Evolutionary conservation across 2,797 vertebrate genomes (phyloP).

Genomic region (Pristis pectinata): DNA sequence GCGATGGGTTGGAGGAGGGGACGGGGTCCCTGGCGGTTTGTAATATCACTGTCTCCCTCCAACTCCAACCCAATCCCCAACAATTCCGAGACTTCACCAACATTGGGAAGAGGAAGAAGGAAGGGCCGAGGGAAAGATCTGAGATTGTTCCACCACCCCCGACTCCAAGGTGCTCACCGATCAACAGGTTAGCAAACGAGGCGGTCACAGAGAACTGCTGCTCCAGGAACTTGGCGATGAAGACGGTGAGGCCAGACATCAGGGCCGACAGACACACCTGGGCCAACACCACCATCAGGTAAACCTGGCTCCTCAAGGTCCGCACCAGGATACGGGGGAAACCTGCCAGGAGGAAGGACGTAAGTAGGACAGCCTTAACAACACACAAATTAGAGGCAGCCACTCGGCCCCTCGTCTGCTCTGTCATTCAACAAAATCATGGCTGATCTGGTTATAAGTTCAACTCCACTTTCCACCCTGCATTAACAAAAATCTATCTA

Average conservation of each 20-base stretch:
- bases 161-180: constrained; percentile 59
- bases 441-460: no score
- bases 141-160: neutral
- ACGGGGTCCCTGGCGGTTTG: neutral
- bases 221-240: constrained; percentile 88
- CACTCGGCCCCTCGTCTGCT: neutral
- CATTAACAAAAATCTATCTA: no score
- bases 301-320: constrained; percentile 72
- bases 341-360: constrained; percentile 54
- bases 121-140: neutral
- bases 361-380: no score
- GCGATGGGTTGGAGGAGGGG: no score
- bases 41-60: neutral
- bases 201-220: constrained; percentile 73
- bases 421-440: no score
- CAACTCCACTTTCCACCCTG: no score
- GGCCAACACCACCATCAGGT: constrained; percentile 76
- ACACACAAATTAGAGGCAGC: no score
- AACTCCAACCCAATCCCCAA: neutral
- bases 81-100: neutral
- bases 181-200: constrained; percentile 73
- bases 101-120: neutral
- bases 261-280: constrained; percentile 76
- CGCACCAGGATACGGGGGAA: constrained; percentile 72
- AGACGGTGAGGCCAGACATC: constrained; percentile 78